These are phyloP conservation scores for Melitaea cinxia DNA, from an alignment of 1,140 invertebrate genomes.

Conservation along the genomic window DNA sequence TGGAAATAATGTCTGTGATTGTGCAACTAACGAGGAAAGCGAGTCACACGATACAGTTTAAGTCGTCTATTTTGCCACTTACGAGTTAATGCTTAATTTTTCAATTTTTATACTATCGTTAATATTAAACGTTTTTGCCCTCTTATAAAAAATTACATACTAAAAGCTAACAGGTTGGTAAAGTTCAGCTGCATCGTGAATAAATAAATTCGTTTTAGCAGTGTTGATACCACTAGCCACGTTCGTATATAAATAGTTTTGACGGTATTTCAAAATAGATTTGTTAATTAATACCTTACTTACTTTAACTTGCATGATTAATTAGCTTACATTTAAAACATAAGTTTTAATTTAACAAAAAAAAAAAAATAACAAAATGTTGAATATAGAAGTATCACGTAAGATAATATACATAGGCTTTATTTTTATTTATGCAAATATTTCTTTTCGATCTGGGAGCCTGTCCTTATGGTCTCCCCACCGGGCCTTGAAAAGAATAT, in stretches of 20 bases:
- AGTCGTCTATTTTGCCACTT: background rate
- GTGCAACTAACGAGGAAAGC: background rate
- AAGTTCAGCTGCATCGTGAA: background rate
- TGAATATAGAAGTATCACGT: no score
- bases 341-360: no score
- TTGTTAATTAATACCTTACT: no score
- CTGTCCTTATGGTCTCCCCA: no score
- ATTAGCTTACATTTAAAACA: no score
- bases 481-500: no score
- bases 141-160: background rate
- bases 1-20: slow-evolving; percentile 1
- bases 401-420: no score
- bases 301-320: no score
- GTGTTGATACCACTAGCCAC: background rate
- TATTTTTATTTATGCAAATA: no score
- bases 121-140: background rate
- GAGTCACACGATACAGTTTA: background rate
- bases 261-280: background rate
- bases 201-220: background rate
- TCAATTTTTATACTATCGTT: background rate
- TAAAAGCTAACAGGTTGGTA: background rate
- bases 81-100: background rate
- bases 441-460: no score
- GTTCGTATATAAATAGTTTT: background rate
- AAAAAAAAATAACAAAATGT: no score